Evolutionary conservation across 2,888 invertebrate genomes (phyloP).

Genomic region (Papilio gigon): DNA sequence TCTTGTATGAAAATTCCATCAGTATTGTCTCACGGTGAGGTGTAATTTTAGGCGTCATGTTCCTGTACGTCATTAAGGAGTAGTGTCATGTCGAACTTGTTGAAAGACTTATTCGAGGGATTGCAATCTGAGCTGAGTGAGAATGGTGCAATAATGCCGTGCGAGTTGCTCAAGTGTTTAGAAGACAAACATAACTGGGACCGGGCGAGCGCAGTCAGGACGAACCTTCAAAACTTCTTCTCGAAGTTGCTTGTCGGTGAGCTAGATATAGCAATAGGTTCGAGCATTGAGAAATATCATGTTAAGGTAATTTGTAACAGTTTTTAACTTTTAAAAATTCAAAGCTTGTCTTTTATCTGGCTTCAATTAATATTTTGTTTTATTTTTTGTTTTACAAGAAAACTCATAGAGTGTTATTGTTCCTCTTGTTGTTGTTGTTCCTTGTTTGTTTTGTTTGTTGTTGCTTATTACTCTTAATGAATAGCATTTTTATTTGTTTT

Average conservation of each 20-base stretch:
- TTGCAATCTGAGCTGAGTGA: slow-evolving; percentile 63
- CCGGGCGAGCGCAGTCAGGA: slow-evolving; percentile 59
- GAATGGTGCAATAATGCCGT: slow-evolving; percentile 64
- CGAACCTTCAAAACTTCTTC: slow-evolving; percentile 64
- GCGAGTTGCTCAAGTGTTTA: slow-evolving; percentile 71
- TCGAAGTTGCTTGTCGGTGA: slow-evolving; percentile 65
- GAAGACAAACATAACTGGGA: slow-evolving; percentile 77
- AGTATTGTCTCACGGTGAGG: neutral
- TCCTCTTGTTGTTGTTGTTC: no score
- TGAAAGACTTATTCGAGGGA: slow-evolving; percentile 68
- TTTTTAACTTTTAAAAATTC: neutral
- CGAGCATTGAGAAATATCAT: slow-evolving; percentile 73
- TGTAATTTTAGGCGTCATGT: slow-evolving; percentile 61
- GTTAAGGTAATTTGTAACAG: slow-evolving; percentile 59
- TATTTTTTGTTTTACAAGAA: no score
- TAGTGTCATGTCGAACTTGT: slow-evolving; percentile 63
- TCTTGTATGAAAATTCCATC: no score
- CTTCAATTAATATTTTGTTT: no score
- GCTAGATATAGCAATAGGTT: slow-evolving; percentile 73
- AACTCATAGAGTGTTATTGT: no score
- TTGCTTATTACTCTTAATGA: no score
- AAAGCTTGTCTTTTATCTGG: no score
- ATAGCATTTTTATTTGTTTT: slow-evolving; percentile 29
- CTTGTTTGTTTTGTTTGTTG: no score
- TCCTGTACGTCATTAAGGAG: slow-evolving; percentile 70